Base-by-base conservation (phyloP, 2,888 invertebrate genomes). In the Scaptomyza flava region DNA sequence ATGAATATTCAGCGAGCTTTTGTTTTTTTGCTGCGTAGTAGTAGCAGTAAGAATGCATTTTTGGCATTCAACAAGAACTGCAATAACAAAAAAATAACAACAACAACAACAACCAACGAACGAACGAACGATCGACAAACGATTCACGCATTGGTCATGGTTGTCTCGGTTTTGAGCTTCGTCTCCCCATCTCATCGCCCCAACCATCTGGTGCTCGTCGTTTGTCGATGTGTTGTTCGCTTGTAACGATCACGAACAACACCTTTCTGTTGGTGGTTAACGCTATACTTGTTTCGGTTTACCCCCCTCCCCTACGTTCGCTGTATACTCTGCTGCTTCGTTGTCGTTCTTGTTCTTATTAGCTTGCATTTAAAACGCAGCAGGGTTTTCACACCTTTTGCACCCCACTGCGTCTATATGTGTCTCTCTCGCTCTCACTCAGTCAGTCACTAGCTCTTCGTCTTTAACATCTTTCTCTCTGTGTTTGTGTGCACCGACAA, bases 341-440 rank as follows among this genome's bases (percentile, higher is more conserved):
- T 11, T 12, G 17, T 17, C 12, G 20, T 58, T 72, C 70, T 57
- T 46, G 60, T 89, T 89, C 89, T 89, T 91, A 90, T 90, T 90
- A 91, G 89, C 89, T 87, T 89, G 85, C 89, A 90, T 87, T 75
- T 91, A 86, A 84, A 87, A 89, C 90, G 86, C 91, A 91, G 91
- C 91, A 91, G 91, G 91, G 90, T 90, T 89, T 91, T 91, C 91
- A 91, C 91, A 91, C 91, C 91, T 91, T 90, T 77, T 89, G 89
- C 88, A 78, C 86, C 91, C 91, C 89, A 84, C 90, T 89, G 90
- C 67, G 89, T 46, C 46, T 34, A 12, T 42, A n/a, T 17, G 57
- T 23, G 8, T 41, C 54, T 50, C 43, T 3, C 41, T 47, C 38
- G 0, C 47, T 6, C 54, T 14, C 23, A 6, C 34, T 0, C 30